phyloP scores from a whole-genome alignment of 2,113 vertebrate species.

The Noctilio leporinus region DNA sequence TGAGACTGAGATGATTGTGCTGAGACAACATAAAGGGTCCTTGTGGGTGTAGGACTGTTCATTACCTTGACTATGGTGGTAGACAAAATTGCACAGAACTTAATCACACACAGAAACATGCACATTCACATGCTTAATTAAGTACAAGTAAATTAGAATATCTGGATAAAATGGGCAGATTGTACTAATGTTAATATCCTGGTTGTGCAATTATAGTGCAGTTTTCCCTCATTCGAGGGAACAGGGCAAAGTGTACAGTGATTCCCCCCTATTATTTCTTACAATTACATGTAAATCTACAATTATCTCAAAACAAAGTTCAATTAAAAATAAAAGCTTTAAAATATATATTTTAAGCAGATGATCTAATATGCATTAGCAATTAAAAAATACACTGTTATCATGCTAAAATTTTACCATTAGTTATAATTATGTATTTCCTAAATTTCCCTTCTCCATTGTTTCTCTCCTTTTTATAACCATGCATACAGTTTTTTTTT shows the following conservation, averaged over 20 bases:
- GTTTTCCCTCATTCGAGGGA: neutral
- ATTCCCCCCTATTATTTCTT: neutral
- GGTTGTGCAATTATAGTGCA: neutral
- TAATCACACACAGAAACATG: neutral
- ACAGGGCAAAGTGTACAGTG: fast-evolving
- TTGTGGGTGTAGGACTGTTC: too few relatives aligned
- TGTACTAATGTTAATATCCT: neutral
- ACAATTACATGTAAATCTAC: neutral
- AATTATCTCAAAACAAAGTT: neutral
- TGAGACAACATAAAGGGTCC: neutral
- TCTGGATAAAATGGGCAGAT: neutral
- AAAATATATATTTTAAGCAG: neutral
- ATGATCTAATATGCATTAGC: neutral
- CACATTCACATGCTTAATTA: neutral
- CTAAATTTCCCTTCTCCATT: neutral
- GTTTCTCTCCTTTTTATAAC: neutral
- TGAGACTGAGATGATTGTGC: neutral
- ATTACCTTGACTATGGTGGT: neutral
- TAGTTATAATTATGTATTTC: neutral
- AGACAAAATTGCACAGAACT: neutral
- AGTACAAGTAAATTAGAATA: neutral
- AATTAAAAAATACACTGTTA: neutral
- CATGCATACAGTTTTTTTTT: neutral
- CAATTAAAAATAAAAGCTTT: neutral
- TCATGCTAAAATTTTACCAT: neutral